Percentiles rank a stretch among this genome's conserved stretches.
Conservation (phyloP, 2,113 vertebrate genomes). For the Chaenogobius annularis region DNA sequence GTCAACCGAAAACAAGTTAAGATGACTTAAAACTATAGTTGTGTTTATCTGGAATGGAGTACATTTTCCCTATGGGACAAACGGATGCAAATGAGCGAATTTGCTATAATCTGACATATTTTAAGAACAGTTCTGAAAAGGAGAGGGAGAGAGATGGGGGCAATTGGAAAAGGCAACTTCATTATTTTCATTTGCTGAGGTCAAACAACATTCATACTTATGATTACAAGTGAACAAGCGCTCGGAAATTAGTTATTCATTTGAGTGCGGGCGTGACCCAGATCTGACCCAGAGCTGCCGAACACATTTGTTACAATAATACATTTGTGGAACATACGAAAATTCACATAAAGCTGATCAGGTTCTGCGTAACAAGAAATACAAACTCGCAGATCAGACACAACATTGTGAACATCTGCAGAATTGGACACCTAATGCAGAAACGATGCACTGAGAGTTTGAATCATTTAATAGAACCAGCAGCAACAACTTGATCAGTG, state of each 20-base stretch:
- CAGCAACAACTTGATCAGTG: too few species aligned
- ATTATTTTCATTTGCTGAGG: background rate
- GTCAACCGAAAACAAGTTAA: background rate
- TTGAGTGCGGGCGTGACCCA: background rate
- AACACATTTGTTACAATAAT: background rate
- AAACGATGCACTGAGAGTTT: too few species aligned
- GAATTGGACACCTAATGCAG: too few species aligned
- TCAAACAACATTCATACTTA: constrained; percentile 15
- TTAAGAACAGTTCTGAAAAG: too few species aligned
- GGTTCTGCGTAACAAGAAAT: background rate
- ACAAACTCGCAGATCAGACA: too few species aligned
- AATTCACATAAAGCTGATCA: background rate
- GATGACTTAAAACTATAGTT: background rate
- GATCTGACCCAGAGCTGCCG: background rate
- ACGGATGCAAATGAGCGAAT: too few species aligned
- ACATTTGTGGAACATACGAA: background rate
- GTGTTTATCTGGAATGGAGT: background rate
- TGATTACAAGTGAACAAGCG: background rate
- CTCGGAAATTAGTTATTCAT: background rate
- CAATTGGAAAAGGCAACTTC: constrained; percentile 1
- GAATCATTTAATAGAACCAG: too few species aligned
- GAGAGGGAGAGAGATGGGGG: constrained; percentile 8
- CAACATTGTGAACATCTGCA: too few species aligned
- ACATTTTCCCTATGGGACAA: too few species aligned
- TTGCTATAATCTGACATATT: too few species aligned